Conservation (phyloP, 30 jellyfish, hydroid and myxozoan genomes). For the Hydractinia symbiolongicarpus region DNA sequence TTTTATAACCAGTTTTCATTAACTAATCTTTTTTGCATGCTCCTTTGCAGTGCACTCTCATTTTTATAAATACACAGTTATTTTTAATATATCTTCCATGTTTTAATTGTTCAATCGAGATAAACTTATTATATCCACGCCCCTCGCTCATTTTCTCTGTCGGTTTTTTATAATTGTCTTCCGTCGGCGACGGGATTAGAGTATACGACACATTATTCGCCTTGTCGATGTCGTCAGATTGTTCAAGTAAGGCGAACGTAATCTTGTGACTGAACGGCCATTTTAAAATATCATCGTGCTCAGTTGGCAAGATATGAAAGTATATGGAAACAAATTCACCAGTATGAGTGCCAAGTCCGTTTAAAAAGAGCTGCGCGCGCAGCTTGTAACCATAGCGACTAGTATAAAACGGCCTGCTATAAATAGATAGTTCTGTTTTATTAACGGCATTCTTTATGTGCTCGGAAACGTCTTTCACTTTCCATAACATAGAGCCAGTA, state of each 20-base stretch:
- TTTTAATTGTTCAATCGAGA: conserved; percentile 48
- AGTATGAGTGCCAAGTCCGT: conserved; percentile 50
- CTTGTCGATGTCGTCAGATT: conserved; percentile 48
- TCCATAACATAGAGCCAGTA: conserved; percentile 68
- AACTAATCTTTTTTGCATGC: neutral
- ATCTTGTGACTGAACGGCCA: conserved; percentile 74
- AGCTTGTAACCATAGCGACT: conserved; percentile 70
- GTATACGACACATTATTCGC: conserved; percentile 56
- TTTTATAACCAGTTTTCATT: neutral
- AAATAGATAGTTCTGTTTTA: conserved; percentile 46
- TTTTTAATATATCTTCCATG: conserved; percentile 53
- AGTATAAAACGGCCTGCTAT: conserved; percentile 50
- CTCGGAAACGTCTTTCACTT: conserved; percentile 37
- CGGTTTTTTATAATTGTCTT: conserved; percentile 50
- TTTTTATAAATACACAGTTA: conserved; percentile 44
- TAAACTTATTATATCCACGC: conserved; percentile 58
- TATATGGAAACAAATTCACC: conserved; percentile 60
- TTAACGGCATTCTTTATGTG: conserved; percentile 45
- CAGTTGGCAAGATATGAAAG: conserved; percentile 63
- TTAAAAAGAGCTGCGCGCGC: conserved; percentile 73
- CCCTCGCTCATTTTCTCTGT: conserved; percentile 74
- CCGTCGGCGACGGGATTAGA: conserved; percentile 63
- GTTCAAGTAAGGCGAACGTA: conserved; percentile 64
- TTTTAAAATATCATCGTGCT: conserved; percentile 56
- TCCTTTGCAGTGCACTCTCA: conserved; percentile 45